phyloP scores from a whole-genome alignment of 2,888 invertebrate genomes.

The Ptilodon capucinus region DNA sequence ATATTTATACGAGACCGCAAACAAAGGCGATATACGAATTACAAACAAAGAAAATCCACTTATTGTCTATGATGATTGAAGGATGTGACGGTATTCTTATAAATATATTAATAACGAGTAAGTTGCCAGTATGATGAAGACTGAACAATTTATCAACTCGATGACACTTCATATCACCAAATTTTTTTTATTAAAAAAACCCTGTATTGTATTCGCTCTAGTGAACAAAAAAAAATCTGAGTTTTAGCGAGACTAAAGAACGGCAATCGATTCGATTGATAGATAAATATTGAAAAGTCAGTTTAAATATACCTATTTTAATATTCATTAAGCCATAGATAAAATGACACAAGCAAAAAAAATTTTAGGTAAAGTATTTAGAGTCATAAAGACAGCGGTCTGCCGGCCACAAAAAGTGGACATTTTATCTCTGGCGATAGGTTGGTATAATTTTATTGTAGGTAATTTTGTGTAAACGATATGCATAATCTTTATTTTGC shows the following conservation, averaged over 20 bases:
- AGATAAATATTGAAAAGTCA: too few relatives aligned
- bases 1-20: background rate
- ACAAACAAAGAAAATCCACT: background rate
- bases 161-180: too few relatives aligned
- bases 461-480: constrained; percentile 22
- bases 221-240: too few relatives aligned
- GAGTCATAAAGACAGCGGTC: background rate
- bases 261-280: too few relatives aligned
- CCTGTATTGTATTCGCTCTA: too few relatives aligned
- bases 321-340: too few relatives aligned
- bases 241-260: too few relatives aligned
- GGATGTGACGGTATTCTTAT: background rate
- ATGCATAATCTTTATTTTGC: constrained; percentile 8
- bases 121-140: too few relatives aligned
- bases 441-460: constrained; percentile 9
- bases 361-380: background rate
- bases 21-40: background rate
- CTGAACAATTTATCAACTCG: too few relatives aligned
- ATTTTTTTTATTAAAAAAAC: too few relatives aligned
- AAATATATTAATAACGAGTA: too few relatives aligned
- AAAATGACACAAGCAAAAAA: background rate
- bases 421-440: background rate
- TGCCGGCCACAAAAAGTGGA: background rate
- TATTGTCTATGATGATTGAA: background rate
- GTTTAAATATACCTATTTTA: too few relatives aligned